These are phyloP conservation scores for Lagocephalus sceleratus DNA, from an alignment of 2,797 vertebrate species.

Conservation along the genomic window DNA sequence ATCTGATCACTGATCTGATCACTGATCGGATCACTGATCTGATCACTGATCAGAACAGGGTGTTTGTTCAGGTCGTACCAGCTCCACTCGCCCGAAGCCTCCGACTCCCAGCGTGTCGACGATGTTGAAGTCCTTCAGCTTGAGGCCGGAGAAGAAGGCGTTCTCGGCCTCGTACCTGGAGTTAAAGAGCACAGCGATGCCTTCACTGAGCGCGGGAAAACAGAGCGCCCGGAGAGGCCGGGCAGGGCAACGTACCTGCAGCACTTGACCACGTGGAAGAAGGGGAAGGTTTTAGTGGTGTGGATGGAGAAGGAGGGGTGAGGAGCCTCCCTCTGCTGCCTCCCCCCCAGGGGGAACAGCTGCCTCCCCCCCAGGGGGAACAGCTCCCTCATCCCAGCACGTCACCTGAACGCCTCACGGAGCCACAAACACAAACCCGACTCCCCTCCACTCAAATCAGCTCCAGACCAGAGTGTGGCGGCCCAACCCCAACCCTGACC, in stretches of 20 bases:
- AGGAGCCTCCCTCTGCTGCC: slow-evolving; percentile 50
- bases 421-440: too few relatives aligned
- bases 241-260: slow-evolving; percentile 79
- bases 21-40: background rate
- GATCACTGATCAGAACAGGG: background rate
- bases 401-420: too few relatives aligned
- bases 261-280: slow-evolving; percentile 89
- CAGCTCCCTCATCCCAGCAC: slow-evolving; percentile 77
- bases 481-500: too few relatives aligned
- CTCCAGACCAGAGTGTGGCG: too few relatives aligned
- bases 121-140: slow-evolving; percentile 93
- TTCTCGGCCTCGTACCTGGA: slow-evolving; percentile 92
- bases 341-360: slow-evolving; percentile 44
- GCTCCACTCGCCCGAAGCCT: slow-evolving; percentile 90
- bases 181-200: slow-evolving; percentile 56
- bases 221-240: background rate
- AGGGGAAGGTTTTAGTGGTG: slow-evolving; percentile 91
- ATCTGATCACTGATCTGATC: too few relatives aligned
- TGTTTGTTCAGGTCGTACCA: slow-evolving; percentile 68
- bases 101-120: slow-evolving; percentile 92
- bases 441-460: too few relatives aligned
- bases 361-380: slow-evolving; percentile 72
- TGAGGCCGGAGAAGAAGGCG: slow-evolving; percentile 90
- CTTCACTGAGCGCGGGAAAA: slow-evolving; percentile 12
- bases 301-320: slow-evolving; percentile 72